These are phyloP conservation scores for Spermophilus dauricus DNA, from an alignment of 2,113 vertebrate genomes.

Conservation along the genomic window DNA sequence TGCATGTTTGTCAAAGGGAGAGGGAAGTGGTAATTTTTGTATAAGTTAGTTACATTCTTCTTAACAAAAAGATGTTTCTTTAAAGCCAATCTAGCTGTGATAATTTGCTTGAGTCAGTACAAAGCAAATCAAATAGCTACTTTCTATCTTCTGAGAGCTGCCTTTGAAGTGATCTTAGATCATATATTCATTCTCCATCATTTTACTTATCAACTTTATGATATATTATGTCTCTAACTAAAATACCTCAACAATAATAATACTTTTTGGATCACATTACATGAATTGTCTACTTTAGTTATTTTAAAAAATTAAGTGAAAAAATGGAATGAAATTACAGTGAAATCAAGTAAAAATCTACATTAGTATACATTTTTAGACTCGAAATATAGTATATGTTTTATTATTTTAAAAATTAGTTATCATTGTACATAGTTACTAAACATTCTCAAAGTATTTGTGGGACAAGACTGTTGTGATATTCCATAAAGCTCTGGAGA, in stretches of 20 bases:
- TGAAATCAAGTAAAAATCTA: conserved; percentile 44
- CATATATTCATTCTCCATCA: not conserved
- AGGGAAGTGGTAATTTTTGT: not conserved
- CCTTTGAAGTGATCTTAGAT: conserved; percentile 16
- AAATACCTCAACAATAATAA: conserved; percentile 41
- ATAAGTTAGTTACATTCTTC: conserved; percentile 37
- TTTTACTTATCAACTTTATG: conserved; percentile 30
- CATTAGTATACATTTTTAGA: conserved; percentile 46
- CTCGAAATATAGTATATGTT: not conserved
- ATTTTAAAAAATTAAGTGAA: conserved; percentile 7
- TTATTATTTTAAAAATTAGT: conserved; percentile 62
- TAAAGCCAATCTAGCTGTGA: not conserved
- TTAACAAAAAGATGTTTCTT: conserved; percentile 17
- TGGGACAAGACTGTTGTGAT: not conserved
- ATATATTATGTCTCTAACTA: not conserved
- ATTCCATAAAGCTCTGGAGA: conserved; percentile 28
- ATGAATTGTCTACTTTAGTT: conserved; percentile 33
- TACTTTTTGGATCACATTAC: not conserved
- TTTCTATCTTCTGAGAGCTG: not conserved
- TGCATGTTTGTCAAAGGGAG: not conserved
- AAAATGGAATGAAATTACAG: conserved; percentile 26
- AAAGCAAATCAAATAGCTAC: not conserved
- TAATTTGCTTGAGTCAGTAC: conserved; percentile 25
- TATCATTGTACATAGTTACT: conserved; percentile 29
- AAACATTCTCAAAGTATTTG: conserved; percentile 46